Percentiles rank a stretch among this genome's conserved stretches.
Evolutionary conservation across 2,113 vertebrate species (phyloP).

Genomic region (Heterotilapia buettikoferi): DNA sequence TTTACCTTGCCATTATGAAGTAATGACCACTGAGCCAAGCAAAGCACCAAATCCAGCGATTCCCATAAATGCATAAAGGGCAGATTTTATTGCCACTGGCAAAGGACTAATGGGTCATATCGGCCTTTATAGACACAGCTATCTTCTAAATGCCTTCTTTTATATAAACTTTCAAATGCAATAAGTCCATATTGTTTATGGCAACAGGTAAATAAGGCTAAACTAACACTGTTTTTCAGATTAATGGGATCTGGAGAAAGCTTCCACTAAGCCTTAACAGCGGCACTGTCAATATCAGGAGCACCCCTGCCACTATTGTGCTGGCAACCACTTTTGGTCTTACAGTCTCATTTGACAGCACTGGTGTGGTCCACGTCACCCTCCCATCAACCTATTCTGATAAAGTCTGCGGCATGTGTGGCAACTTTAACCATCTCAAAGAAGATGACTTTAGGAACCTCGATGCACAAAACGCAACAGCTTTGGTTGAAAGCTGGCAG

Average conservation of each 20-base stretch:
- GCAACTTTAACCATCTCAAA: conserved; percentile 73
- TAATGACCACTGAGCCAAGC: neutral
- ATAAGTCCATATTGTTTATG: neutral
- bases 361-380: conserved; percentile 70
- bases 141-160: neutral
- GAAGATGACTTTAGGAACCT: conserved; percentile 71
- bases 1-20: neutral
- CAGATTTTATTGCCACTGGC: neutral
- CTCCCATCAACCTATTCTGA: conserved; percentile 69
- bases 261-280: conserved; percentile 66
- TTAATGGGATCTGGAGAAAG: conserved; percentile 72
- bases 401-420: conserved; percentile 80
- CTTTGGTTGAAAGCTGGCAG: conserved; percentile 70
- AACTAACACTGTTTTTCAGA: conserved; percentile 53
- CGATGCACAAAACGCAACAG: conserved; percentile 35
- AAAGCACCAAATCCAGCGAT: neutral
- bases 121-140: neutral
- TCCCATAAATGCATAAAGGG: neutral
- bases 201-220: neutral
- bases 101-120: neutral
- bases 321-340: conserved; percentile 72
- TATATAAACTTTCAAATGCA: neutral
- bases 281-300: conserved; percentile 56
- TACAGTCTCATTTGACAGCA: conserved; percentile 64
- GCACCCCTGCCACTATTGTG: conserved; percentile 58